Conservation (phyloP, 2,113 vertebrate genomes). For the Oreochromis niloticus region DNA sequence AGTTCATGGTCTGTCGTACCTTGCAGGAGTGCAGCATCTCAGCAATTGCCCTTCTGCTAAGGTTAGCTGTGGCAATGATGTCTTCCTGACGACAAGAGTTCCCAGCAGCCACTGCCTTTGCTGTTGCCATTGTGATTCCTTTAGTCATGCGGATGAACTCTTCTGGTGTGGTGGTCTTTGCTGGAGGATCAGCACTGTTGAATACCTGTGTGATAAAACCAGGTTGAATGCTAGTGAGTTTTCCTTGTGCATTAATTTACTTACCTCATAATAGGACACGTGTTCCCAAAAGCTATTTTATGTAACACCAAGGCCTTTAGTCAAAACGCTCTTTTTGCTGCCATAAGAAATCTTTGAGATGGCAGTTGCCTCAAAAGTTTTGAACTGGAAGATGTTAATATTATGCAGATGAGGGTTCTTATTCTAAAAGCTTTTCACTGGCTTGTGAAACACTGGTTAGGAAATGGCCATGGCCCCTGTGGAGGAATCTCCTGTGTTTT, state of each 20-base stretch:
- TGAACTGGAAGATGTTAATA: background rate
- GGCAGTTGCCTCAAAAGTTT: background rate
- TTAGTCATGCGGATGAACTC: constrained; percentile 98
- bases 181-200: constrained; percentile 83
- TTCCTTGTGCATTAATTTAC: background rate
- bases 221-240: background rate
- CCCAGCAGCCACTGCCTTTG: constrained; percentile 94
- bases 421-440: background rate
- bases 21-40: constrained; percentile 97
- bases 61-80: constrained; percentile 91
- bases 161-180: constrained; percentile 89
- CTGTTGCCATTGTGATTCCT: constrained; percentile 96
- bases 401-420: background rate
- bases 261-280: background rate
- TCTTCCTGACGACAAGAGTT: constrained; percentile 97
- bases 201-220: constrained; percentile 79
- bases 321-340: background rate
- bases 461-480: background rate
- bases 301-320: background rate
- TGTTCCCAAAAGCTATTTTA: background rate
- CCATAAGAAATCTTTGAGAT: background rate
- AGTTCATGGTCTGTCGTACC: constrained; percentile 62
- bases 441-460: background rate
- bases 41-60: constrained; percentile 90
- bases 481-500: background rate